Base-by-base conservation (phyloP, 2,113 vertebrate species). In the Bufo gargarizans region DNA sequence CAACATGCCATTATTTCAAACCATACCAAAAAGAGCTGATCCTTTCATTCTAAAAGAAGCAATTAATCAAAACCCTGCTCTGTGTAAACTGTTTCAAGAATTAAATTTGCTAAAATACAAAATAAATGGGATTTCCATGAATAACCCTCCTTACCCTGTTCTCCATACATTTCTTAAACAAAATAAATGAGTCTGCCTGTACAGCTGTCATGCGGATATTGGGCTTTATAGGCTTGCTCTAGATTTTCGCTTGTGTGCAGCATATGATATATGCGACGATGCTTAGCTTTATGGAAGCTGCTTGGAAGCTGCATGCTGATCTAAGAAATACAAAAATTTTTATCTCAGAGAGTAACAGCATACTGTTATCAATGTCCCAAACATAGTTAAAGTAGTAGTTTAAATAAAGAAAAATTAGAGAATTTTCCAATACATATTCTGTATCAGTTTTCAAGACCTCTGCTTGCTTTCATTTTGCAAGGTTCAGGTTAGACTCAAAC, bases 51-150 rank as follows among this genome's bases (percentile, higher is more conserved):
- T 65, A 56, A n/a, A 14, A 63, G 74, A 78, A 78, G 81, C 74
- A 53, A 77, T 86, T 86, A 86, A 77, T 86, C 74, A 86, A 65
- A 61, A n/a, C 45, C 58, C 20, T 49, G 47, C 74, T 86, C 74
- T 50, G 85, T 50, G 74, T 78, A 86, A 86, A 77, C 43, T 77
- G 58, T 11, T 78, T 50, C 56, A 50, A 53, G 85, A 77, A 61
- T 77, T 78, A 78, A 49, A 86, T 77, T 50, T 61, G 85, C 74
- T 78, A 86, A 86, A 77, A 78, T 86, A 63, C 74, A 49, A 78
- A 76, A 65, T 78, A 86, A 77, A 78, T 86, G 58, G 55, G 69
- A 76, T 86, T 86, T 77, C 69, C 84, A 85, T 86, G 69, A 86
- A 86, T 76, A 76, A 86, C 69, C 53, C 84, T 86, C 71, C 84